Percentiles rank a stretch among this genome's conserved stretches.
Conservation (phyloP, 2,797 vertebrate genomes). For the Melanitta fusca region DNA sequence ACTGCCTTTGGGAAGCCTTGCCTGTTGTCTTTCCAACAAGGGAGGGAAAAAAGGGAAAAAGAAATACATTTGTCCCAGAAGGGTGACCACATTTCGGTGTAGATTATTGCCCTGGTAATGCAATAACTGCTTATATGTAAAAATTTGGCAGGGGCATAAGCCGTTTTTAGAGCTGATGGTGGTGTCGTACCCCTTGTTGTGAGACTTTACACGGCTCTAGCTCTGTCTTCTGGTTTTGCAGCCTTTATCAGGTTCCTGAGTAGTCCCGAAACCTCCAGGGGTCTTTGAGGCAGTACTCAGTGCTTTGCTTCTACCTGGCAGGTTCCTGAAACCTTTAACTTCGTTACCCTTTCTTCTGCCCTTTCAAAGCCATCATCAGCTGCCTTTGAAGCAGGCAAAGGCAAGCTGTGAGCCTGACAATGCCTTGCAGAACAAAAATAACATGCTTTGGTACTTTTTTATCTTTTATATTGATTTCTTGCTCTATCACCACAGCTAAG, state of each 20-base stretch:
- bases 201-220: not conserved
- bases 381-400: not conserved
- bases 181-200: not conserved
- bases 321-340: not conserved
- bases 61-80: not conserved
- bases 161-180: not conserved
- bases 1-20: not conserved
- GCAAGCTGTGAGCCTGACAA: not conserved
- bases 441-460: not conserved
- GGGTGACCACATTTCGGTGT: not conserved
- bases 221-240: not conserved
- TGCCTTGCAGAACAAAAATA: slow-evolving; percentile 41
- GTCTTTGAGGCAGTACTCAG: accelerated
- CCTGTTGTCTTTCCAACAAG: not conserved
- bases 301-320: not conserved
- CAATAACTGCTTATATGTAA: not conserved
- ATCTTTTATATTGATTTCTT: slow-evolving; percentile 49
- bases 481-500: slow-evolving; percentile 1
- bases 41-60: not conserved
- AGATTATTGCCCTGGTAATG: not conserved
- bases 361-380: not conserved
- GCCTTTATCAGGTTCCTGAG: not conserved
- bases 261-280: not conserved
- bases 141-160: not conserved
- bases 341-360: not conserved